Base-by-base conservation (phyloP, 1,140 invertebrate species). In the honey bee (Apis mellifera) region DNA sequence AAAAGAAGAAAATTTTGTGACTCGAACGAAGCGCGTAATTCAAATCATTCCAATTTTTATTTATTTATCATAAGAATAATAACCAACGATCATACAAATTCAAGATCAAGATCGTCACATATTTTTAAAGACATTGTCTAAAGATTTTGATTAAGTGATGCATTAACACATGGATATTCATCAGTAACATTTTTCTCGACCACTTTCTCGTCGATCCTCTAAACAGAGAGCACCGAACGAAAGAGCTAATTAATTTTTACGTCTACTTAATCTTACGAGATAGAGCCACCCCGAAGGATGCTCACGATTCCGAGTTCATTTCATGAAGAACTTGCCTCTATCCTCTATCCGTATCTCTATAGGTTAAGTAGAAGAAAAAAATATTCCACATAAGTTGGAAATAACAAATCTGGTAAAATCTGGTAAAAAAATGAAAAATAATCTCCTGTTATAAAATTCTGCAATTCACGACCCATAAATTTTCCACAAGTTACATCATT, bases 191-290 rank as follows among this genome's bases (percentile, higher is more conserved):
- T 74, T 81, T 74, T 74, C 60, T 55, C 52, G 7, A 15, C 23
- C 54, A 2, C 12, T 74, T 57, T 42, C 32, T 42, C 5, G 71
- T 81, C 59, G 42, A 75, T 75, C 64, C 75, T 66, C 54, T n/a
- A 52, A 60, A 68, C 57, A 11, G 71, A 81, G 62, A 68, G n/a
- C 32, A 5, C 54, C 32, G 55, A 32, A 68, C 70, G 52, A 50
- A 26, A 75, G 71, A 68, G 78, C 62, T 75, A 81, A 81, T 81
- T 81, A 81, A 75, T 54, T 54, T 62, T 75, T 52, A 75, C 78
- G 78, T 54, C 71, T 75, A 62, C 71, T 68, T 75, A 81, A 81
- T n/a, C 71, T 50, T 62, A 8, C 60, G n/a, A 81, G 71, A 81
- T 59, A 75, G 52, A 32, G 62, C 42, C 62, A 81, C 42, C 78